Evolutionary conservation across 2,113 vertebrate genomes (phyloP).

Genomic region (Hemicordylus capensis): DNA sequence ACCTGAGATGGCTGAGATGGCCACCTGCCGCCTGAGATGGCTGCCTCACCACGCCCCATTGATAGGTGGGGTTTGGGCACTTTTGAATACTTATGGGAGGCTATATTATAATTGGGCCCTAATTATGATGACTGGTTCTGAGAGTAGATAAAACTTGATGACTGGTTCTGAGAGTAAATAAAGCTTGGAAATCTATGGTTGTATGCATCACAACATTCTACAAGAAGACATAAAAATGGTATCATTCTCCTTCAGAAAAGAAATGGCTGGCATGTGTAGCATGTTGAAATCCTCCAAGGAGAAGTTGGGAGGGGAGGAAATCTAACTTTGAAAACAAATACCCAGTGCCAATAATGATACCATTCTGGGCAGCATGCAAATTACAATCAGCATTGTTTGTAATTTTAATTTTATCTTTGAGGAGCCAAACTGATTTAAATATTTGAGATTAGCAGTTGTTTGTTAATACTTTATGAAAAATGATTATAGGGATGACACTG

Average conservation of each 20-base stretch:
- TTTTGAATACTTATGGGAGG: too few species aligned
- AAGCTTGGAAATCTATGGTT: too few species aligned
- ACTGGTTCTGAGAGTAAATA: too few species aligned
- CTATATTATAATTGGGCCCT: too few species aligned
- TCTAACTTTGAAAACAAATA: background rate
- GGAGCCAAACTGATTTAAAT: slow-evolving; percentile 37
- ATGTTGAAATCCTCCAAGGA: background rate
- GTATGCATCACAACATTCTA: background rate
- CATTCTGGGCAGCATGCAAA: background rate
- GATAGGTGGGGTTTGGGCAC: too few species aligned
- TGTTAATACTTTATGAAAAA: slow-evolving; percentile 37
- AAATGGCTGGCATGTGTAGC: background rate
- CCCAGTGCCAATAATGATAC: background rate
- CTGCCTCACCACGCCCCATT: too few species aligned
- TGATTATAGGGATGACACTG: slow-evolving; percentile 22
- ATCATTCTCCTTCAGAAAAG: background rate
- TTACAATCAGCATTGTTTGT: background rate
- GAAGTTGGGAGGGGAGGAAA: background rate
- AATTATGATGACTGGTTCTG: too few species aligned
- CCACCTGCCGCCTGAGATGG: too few species aligned
- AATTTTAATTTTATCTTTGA: slow-evolving; percentile 28
- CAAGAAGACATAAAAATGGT: background rate
- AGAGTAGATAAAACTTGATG: too few species aligned
- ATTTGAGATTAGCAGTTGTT: slow-evolving; percentile 39
- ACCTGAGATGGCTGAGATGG: too few species aligned